phyloP scores from a whole-genome alignment of 2,797 vertebrate genomes.

The Bryconaethiops microstoma region DNA sequence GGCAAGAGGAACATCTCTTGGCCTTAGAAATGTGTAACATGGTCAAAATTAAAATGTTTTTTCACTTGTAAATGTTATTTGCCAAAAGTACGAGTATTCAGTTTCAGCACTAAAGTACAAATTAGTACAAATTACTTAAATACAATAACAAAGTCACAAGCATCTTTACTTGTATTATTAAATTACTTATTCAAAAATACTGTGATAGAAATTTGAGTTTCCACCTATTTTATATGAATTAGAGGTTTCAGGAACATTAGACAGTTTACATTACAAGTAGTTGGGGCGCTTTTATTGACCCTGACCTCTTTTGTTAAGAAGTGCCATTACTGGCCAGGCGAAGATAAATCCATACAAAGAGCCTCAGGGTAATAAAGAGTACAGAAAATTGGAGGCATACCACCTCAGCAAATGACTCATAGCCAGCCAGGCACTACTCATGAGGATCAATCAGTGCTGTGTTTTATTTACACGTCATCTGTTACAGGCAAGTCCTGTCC shows the following conservation, averaged over 20 bases:
- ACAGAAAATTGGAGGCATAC: slow-evolving; percentile 19
- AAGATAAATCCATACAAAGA: slow-evolving; percentile 23
- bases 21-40: no score
- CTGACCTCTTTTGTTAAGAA: slow-evolving; percentile 17
- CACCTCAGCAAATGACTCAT: slow-evolving; percentile 45
- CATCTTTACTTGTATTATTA: no score
- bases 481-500: no score
- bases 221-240: not conserved
- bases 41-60: no score
- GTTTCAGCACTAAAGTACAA: no score
- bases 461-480: slow-evolving; percentile 27
- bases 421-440: slow-evolving; percentile 31
- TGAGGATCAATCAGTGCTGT: slow-evolving; percentile 28
- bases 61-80: no score
- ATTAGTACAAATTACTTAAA: no score
- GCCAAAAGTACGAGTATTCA: no score
- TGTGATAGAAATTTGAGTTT: no score
- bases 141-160: no score
- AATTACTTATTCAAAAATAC: no score
- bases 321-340: not conserved
- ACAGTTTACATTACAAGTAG: not conserved
- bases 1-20: no score
- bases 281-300: slow-evolving; percentile 5
- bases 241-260: not conserved
- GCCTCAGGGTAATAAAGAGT: not conserved